phyloP scores from a whole-genome alignment of 2,113 vertebrate genomes.

The Nansenia antarctica region DNA sequence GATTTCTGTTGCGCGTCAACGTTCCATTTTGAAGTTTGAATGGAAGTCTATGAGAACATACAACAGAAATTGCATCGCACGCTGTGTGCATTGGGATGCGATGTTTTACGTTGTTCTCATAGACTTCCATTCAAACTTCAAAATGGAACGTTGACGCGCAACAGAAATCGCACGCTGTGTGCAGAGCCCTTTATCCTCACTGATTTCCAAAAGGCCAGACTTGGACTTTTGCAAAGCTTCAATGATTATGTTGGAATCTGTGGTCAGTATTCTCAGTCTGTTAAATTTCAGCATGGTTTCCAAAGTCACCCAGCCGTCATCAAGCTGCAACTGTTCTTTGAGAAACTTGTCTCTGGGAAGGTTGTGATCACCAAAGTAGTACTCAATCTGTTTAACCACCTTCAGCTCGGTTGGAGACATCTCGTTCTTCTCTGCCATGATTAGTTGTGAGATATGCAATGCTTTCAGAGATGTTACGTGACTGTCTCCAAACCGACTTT shows the following conservation, averaged over 20 bases:
- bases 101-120: no score
- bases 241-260: constrained; percentile 84
- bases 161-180: no score
- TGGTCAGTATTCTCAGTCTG: constrained; percentile 89
- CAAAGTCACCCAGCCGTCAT: constrained; percentile 96
- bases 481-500: neutral
- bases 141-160: no score
- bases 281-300: constrained; percentile 98
- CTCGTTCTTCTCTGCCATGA: constrained; percentile 90
- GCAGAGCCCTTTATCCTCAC: constrained; percentile 92
- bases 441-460: no score
- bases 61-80: no score
- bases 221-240: constrained; percentile 90
- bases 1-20: no score
- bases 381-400: constrained; percentile 94
- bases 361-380: constrained; percentile 98
- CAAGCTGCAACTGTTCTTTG: constrained; percentile 91
- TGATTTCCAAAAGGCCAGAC: constrained; percentile 89
- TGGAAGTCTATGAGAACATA: no score
- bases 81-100: no score
- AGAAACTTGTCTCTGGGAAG: constrained; percentile 95
- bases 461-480: neutral
- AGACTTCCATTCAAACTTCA: no score
- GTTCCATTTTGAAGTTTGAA: no score
- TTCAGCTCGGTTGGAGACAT: constrained; percentile 89